phyloP scores from a whole-genome alignment of 2,797 vertebrate species.

The Danio choprae region DNA sequence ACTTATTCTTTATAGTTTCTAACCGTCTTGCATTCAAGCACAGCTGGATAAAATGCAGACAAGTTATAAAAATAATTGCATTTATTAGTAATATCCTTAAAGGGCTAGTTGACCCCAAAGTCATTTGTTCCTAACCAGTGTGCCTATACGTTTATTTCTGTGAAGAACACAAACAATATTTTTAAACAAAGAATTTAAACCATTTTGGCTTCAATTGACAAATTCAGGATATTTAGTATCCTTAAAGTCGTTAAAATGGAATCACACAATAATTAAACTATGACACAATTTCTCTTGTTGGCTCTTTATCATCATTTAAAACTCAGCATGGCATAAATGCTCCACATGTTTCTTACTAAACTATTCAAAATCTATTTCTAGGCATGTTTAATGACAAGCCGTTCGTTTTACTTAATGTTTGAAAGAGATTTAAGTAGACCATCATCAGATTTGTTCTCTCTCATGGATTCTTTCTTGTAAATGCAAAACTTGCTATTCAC shows the following conservation, averaged over 20 bases:
- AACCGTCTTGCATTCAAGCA: constrained; percentile 13
- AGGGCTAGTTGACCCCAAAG: constrained; percentile 28
- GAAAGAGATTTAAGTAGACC: neutral
- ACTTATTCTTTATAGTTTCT: neutral
- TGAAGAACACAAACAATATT: neutral
- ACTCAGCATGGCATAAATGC: too few species aligned
- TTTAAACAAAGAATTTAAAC: neutral
- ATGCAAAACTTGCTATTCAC: neutral
- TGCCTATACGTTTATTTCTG: neutral
- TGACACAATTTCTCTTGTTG: neutral
- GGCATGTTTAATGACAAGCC: neutral
- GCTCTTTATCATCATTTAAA: neutral
- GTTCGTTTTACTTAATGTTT: neutral
- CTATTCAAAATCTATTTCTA: neutral
- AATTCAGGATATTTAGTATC: too few species aligned
- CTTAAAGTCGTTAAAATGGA: too few species aligned
- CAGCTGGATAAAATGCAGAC: constrained; percentile 40
- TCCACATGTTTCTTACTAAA: neutral
- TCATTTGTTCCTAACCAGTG: neutral
- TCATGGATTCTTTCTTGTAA: neutral
- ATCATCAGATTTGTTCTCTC: neutral
- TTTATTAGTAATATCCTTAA: constrained; percentile 10
- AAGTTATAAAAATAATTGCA: constrained; percentile 19
- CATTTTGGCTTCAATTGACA: neutral
- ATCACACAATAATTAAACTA: neutral